These are phyloP conservation scores for Dasypogon diadema DNA, from an alignment of 2,888 invertebrate species.

Conservation along the genomic window DNA sequence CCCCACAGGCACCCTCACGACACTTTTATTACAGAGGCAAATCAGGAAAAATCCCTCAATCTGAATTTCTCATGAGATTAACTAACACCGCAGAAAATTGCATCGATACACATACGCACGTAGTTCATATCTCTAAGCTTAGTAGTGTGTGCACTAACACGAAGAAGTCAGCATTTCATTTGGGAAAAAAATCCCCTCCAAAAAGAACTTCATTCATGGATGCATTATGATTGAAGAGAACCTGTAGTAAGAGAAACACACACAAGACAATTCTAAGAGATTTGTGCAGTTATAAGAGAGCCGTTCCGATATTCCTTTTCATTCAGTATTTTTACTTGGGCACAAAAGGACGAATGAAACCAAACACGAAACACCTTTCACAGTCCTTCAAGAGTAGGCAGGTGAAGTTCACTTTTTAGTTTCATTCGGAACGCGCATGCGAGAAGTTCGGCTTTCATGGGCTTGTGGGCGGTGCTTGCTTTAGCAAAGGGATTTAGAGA, in stretches of 20 bases:
- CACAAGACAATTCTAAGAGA: no score
- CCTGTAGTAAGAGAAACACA: neutral
- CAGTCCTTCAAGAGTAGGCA: neutral
- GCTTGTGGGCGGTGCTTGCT: constrained; percentile 19
- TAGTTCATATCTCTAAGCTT: no score
- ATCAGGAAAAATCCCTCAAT: no score
- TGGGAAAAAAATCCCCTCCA: no score
- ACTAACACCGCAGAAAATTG: no score
- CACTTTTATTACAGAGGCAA: no score
- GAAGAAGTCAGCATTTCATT: no score
- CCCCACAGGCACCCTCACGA: no score
- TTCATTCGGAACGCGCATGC: constrained; percentile 21
- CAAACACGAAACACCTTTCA: constrained; percentile 4
- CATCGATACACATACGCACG: no score
- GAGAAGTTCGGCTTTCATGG: neutral
- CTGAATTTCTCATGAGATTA: no score
- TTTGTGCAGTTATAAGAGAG: neutral
- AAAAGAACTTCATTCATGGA: constrained; percentile 12
- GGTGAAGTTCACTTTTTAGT: constrained; percentile 14
- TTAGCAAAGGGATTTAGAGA: neutral
- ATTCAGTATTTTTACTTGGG: neutral
- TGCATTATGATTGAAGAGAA: constrained; percentile 4
- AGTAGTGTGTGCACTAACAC: no score
- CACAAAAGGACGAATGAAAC: neutral
- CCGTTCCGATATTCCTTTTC: neutral